A percentile compares a stretch with the other conserved stretches of the same genome.
These are phyloP conservation scores for Digitonthophagus gazella DNA, from an alignment of 2,888 invertebrate species.

Conservation along the genomic window DNA sequence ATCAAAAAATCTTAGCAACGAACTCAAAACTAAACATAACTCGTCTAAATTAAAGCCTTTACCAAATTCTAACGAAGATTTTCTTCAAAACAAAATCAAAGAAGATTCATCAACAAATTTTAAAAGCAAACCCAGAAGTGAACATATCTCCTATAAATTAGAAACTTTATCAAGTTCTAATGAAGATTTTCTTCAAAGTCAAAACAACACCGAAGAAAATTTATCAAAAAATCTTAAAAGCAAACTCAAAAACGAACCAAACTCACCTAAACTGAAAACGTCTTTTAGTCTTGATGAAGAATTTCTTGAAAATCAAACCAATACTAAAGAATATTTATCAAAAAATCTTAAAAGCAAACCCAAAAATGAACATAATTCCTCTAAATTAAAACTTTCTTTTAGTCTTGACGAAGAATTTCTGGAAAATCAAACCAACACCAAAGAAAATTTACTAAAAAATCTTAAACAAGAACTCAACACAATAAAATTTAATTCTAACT, in stretches of 20 bases:
- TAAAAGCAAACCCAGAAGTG: no score
- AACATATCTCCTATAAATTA: background rate
- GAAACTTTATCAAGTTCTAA: background rate
- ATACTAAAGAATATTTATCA: no score
- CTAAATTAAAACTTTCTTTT: background rate
- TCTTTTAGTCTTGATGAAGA: no score
- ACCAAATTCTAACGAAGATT: background rate
- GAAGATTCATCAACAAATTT: background rate
- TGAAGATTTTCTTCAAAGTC: no score
- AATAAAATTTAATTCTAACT: background rate
- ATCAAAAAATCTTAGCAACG: background rate
- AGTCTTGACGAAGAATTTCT: no score
- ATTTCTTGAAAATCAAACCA: no score
- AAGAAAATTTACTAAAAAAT: constrained; percentile 24
- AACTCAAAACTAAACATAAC: background rate
- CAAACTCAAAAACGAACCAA: background rate
- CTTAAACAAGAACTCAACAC: no score
- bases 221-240: no score
- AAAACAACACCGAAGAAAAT: no score
- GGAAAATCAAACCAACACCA: no score
- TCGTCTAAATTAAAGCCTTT: background rate
- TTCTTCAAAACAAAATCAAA: background rate
- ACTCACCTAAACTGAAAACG: background rate
- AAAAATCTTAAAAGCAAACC: background rate
- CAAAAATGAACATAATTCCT: background rate